Conservation (phyloP, 2,797 vertebrate genomes). For the Gambusia yucatana region DNA sequence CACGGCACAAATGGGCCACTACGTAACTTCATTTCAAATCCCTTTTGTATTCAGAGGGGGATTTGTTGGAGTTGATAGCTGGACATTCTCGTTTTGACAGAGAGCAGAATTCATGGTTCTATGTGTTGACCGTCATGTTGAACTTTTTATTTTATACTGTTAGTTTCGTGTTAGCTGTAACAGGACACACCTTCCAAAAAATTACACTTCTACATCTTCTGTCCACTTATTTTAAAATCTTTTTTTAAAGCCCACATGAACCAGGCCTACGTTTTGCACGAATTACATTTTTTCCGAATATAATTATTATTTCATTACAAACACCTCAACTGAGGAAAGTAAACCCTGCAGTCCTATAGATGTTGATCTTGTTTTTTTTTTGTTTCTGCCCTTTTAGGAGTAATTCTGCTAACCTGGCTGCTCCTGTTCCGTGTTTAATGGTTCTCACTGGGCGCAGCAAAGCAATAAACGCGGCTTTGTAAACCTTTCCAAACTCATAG, state of each 20-base stretch:
- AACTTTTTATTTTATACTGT: not conserved
- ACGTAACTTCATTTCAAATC: not conserved
- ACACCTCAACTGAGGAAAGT: not conserved
- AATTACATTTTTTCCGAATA: not conserved
- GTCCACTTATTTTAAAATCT: not conserved
- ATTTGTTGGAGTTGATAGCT: not conserved
- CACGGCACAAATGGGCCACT: not conserved
- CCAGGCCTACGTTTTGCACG: not conserved
- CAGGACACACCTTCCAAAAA: not conserved
- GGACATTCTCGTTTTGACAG: not conserved
- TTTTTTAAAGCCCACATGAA: not conserved
- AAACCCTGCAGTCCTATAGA: not conserved
- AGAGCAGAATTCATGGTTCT: too few species aligned
- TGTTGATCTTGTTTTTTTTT: not conserved
- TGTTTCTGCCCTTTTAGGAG: not conserved
- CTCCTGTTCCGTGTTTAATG: not conserved
- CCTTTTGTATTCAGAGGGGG: not conserved
- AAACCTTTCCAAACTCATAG: not conserved
- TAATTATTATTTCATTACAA: not conserved
- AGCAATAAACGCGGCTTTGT: not conserved
- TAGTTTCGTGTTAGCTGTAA: not conserved
- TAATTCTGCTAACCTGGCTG: not conserved
- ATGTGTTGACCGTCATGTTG: not conserved
- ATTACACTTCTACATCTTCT: not conserved
- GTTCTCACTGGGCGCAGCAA: not conserved